Evolutionary conservation across 2,797 vertebrate genomes (phyloP).

Genomic region (Phoebastria nigripes): DNA sequence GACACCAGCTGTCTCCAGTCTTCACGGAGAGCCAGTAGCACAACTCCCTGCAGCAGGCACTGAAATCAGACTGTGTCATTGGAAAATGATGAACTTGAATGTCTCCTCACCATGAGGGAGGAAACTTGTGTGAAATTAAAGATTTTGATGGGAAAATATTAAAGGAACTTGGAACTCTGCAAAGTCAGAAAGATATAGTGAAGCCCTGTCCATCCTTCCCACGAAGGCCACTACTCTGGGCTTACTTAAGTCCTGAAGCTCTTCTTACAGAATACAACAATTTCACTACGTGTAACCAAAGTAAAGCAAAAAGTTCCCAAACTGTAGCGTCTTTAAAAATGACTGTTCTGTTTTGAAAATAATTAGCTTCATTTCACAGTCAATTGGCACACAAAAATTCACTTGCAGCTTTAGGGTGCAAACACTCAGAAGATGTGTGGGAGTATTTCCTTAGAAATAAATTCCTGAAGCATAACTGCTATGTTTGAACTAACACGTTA

Average conservation of each 20-base stretch:
- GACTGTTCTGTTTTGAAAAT: background rate
- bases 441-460: conserved; percentile 51
- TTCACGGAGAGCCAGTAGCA: background rate
- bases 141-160: background rate
- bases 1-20: background rate
- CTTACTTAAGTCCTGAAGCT: background rate
- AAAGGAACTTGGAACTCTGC: background rate
- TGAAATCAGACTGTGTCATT: background rate
- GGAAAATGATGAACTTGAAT: background rate
- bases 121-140: background rate
- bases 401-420: background rate
- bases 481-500: background rate
- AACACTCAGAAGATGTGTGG: background rate
- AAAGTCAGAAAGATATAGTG: fast-evolving
- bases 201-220: background rate
- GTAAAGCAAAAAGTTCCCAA: background rate
- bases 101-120: background rate
- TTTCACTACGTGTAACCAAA: background rate
- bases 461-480: background rate
- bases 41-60: background rate
- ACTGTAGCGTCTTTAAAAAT: background rate
- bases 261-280: background rate
- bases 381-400: background rate
- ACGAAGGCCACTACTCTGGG: background rate
- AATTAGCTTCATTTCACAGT: background rate